Percentiles rank a stretch among this genome's conserved stretches.
phyloP scores from a whole-genome alignment of 2,797 vertebrate genomes.

The Amblyopsis hoosieri region DNA sequence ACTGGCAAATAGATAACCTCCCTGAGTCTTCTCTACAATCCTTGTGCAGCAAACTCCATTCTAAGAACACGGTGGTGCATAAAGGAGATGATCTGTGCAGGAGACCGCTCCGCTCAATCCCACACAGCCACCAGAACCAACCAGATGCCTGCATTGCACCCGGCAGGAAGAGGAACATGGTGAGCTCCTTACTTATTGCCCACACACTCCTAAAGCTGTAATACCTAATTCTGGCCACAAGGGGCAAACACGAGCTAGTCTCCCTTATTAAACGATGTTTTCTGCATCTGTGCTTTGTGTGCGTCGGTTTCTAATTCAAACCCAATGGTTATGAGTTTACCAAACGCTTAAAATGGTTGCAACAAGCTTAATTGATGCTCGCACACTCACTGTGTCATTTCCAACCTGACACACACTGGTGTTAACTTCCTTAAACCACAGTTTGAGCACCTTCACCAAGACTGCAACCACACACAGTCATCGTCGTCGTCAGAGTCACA shows the following conservation, averaged over 20 bases:
- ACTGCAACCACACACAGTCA: too few relatives aligned
- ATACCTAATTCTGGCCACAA: too few relatives aligned
- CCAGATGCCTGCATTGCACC: slow-evolving; percentile 39
- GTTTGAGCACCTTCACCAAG: too few relatives aligned
- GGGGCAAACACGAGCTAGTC: not conserved
- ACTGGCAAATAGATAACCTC: not conserved
- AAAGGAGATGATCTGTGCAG: slow-evolving; percentile 55
- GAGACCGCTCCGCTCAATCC: slow-evolving; percentile 55
- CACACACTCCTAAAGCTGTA: slow-evolving; percentile 2
- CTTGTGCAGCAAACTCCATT: slow-evolving; percentile 66
- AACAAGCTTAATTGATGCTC: too few relatives aligned
- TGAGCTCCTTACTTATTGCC: slow-evolving; percentile 25
- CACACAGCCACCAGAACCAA: slow-evolving; percentile 16
- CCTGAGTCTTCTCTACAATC: not conserved
- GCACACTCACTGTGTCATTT: too few relatives aligned
- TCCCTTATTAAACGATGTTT: not conserved
- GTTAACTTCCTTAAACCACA: too few relatives aligned
- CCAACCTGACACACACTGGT: too few relatives aligned
- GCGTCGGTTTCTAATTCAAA: too few relatives aligned
- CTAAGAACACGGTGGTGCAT: slow-evolving; percentile 49
- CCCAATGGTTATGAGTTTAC: too few relatives aligned
- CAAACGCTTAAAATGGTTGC: too few relatives aligned
- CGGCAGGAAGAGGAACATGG: slow-evolving; percentile 75
- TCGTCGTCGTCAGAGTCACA: too few relatives aligned
- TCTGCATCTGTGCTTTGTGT: too few relatives aligned